Evolutionary conservation across 2,888 invertebrate species (phyloP).

Genomic region (Cosmopolites sordidus): DNA sequence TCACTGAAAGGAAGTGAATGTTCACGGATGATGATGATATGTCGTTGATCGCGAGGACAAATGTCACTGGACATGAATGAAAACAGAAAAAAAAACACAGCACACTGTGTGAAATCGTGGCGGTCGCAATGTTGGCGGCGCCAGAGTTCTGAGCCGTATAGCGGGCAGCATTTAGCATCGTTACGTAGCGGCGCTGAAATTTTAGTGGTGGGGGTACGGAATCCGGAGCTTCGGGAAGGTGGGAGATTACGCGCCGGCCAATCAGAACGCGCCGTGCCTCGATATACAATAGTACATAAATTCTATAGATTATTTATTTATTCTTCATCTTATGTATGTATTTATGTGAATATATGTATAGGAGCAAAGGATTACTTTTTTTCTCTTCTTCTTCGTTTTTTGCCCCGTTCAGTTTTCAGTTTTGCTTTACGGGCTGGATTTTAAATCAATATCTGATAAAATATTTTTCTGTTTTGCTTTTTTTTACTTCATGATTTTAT

Average conservation of each 20-base stretch:
- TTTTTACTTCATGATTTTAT: too few species aligned
- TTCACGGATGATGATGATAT: too few species aligned
- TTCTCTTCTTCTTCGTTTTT: conserved; percentile 32
- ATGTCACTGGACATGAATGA: conserved; percentile 18
- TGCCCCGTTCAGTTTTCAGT: conserved; percentile 26
- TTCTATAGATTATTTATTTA: conserved; percentile 53
- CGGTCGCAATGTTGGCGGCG: conserved; percentile 33
- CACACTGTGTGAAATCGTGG: conserved; percentile 13
- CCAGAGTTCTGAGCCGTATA: conserved; percentile 47
- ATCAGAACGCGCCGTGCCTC: conserved; percentile 38
- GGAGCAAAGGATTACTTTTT: conserved; percentile 42
- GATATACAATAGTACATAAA: conserved; percentile 52
- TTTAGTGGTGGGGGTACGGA: conserved; percentile 42
- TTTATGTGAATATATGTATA: conserved; percentile 49
- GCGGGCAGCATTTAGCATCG: conserved; percentile 31
- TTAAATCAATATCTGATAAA: conserved; percentile 30
- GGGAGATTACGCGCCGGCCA: conserved; percentile 39
- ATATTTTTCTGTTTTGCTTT: background rate
- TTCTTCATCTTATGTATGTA: conserved; percentile 50
- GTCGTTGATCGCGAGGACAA: conserved; percentile 5
- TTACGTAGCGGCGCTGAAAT: conserved; percentile 20
- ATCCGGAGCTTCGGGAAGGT: conserved; percentile 38
- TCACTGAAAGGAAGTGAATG: too few species aligned
- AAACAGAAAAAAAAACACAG: conserved; percentile 15
- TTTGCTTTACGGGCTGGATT: conserved; percentile 18